Base-by-base conservation (phyloP, 2,113 vertebrate species). In the Percopsis transmontana region DNA sequence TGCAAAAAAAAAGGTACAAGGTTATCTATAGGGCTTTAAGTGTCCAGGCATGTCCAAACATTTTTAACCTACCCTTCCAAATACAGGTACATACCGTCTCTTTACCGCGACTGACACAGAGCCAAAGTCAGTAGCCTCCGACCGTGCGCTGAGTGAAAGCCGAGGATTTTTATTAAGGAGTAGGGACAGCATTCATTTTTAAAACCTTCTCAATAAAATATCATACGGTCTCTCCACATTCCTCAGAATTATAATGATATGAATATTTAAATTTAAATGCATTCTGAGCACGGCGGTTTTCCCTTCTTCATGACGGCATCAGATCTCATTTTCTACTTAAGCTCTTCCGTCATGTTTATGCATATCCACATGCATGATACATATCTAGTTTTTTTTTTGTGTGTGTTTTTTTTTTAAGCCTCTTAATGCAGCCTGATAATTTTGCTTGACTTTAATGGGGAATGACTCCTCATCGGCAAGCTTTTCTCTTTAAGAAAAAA, bases 181-280 rank as follows among this genome's bases (percentile, higher is more conserved):
- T 85, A 85, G 88, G 90, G 92, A 93, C 91, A 90, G 90, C 92
- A 93, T 93, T 88, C 92, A 93, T 93, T 93, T 90, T 93, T 91
- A 93, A 93, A 93, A 90, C 87, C 92, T 93, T 80, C 91, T 93
- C 92, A 93, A 93, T 93, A 93, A 93, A 93, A 93, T 93, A 93
- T 93, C 89, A 93, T 90, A 93, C 87, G 74, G 89, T 91, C 91
- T 89, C 91, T 91, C 90, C 91, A 91, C 90, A 93, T 93, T 93
- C 91, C 92, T 93, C 90, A 92, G 92, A 91, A 93, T 92, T 93
- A 93, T 93, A 93, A 93, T 93, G 92, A 93, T 89, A 93, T 93
- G 89, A 93, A 93, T 93, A 93, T 92, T 93, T 93, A 92, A 93
- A 91, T 93, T 90, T 89, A 93, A 93, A 93, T 92, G 92, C 91